Percentiles rank a stretch among this genome's conserved stretches.
These are phyloP conservation scores for Cacoxenus indagator DNA, from an alignment of 2,888 invertebrate genomes.

Conservation along the genomic window DNA sequence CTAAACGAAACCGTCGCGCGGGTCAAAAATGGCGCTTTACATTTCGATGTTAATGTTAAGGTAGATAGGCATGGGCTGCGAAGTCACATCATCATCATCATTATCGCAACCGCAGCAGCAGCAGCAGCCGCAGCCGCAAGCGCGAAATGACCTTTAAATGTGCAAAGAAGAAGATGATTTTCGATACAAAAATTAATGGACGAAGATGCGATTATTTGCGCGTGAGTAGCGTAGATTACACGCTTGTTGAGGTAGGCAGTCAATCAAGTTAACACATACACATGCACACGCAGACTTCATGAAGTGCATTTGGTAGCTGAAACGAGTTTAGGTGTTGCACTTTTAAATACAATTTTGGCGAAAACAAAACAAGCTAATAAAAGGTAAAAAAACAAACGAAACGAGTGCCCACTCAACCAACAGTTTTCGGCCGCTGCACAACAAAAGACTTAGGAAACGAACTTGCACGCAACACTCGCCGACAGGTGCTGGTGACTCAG, in stretches of 20 bases:
- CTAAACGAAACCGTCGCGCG: no score
- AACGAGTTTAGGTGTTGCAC: slow-evolving; percentile 23
- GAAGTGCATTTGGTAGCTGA: slow-evolving; percentile 20
- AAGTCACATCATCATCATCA: slow-evolving; percentile 10
- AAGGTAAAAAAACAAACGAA: no score
- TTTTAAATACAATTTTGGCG: slow-evolving; percentile 12
- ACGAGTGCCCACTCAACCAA: not conserved
- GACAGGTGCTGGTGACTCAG: not conserved
- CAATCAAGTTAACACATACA: not conserved
- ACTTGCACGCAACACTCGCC: slow-evolving; percentile 26
- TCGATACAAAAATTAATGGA: not conserved
- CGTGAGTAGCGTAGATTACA: not conserved
- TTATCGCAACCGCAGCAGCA: slow-evolving; percentile 4
- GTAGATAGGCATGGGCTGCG: no score
- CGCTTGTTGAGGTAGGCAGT: slow-evolving; percentile 4
- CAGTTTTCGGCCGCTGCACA: slow-evolving; percentile 16
- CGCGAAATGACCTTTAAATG: slow-evolving; percentile 60
- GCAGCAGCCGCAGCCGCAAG: slow-evolving; percentile 24
- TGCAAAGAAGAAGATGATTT: slow-evolving; percentile 35
- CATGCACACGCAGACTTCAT: not conserved
- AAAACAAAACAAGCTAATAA: no score
- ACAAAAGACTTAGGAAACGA: slow-evolving; percentile 39
- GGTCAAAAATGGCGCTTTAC: slow-evolving; percentile 36
- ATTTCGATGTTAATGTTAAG: slow-evolving; percentile 68
- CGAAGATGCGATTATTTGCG: slow-evolving; percentile 11